A percentile compares a stretch with the other conserved stretches of the same genome.
These are phyloP conservation scores for Donacobius atricapilla DNA, from an alignment of 2,113 vertebrate species.

Conservation along the genomic window DNA sequence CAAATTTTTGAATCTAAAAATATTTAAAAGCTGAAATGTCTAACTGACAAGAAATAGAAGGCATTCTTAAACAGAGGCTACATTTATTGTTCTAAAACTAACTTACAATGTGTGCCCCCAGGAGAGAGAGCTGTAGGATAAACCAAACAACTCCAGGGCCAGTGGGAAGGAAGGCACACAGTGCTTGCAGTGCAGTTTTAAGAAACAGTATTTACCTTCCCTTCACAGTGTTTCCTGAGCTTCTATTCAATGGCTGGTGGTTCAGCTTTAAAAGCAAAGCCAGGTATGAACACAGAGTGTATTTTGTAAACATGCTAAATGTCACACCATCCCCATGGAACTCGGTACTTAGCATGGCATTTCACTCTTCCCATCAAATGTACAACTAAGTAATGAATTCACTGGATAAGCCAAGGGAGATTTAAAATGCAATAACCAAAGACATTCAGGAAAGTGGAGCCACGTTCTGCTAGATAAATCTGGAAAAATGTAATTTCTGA, in stretches of 20 bases:
- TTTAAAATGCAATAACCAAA: not conserved
- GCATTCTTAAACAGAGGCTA: not conserved
- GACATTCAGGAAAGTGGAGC: not conserved
- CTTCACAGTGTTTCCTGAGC: not conserved
- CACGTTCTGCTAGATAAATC: not conserved
- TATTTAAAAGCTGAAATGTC: not conserved
- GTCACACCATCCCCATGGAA: not conserved
- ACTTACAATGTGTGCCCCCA: not conserved
- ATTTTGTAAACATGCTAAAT: not conserved
- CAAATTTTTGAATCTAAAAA: not conserved
- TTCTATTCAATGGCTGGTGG: not conserved
- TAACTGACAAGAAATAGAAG: not conserved
- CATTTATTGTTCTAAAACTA: not conserved
- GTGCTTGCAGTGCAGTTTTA: not conserved
- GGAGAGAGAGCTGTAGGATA: constrained; percentile 3
- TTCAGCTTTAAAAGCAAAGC: not conserved
- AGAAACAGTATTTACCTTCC: not conserved
- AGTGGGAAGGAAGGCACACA: not conserved
- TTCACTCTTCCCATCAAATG: not conserved
- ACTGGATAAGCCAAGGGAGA: not conserved
- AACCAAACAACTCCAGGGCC: not conserved
- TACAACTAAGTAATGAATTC: not conserved
- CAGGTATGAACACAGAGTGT: not conserved
- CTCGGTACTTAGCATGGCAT: not conserved
- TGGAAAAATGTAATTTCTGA: not conserved